Percentiles rank a stretch among this genome's conserved stretches.
phyloP scores from a whole-genome alignment of 2,888 invertebrate species.

The Alentia gelatinosa region DNA sequence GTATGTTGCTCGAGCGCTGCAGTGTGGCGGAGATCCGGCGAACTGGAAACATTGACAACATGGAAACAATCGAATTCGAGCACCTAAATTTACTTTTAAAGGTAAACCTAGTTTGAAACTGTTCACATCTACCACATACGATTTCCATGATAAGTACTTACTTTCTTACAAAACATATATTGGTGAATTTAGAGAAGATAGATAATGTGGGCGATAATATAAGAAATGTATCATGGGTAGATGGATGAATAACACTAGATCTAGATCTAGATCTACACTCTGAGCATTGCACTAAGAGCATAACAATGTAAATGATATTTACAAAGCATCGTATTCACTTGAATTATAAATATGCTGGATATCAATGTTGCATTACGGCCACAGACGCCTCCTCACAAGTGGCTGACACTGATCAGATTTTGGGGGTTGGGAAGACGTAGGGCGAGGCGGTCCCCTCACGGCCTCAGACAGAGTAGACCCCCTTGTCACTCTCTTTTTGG shows the following conservation, averaged over 20 bases:
- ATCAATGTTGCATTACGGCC: neutral
- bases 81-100: slow-evolving; percentile 2
- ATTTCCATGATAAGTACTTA: neutral
- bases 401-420: too few relatives aligned
- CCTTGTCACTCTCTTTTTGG: too few relatives aligned
- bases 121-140: neutral
- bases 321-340: too few relatives aligned
- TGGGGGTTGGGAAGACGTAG: too few relatives aligned
- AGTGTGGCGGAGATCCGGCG: too few relatives aligned
- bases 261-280: neutral
- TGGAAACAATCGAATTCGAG: slow-evolving; percentile 37
- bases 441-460: too few relatives aligned
- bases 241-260: neutral
- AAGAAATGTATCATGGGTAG: neutral
- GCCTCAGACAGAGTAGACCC: too few relatives aligned
- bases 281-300: too few relatives aligned
- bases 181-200: neutral
- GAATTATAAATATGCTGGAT: neutral
- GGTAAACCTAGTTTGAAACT: neutral
- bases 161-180: neutral
- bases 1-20: too few relatives aligned
- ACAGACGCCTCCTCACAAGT: too few relatives aligned
- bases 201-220: neutral
- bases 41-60: neutral
- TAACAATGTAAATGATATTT: too few relatives aligned